Evolutionary conservation across 2,113 vertebrate species (phyloP).

Genomic region (Gorsachius goisagi): DNA sequence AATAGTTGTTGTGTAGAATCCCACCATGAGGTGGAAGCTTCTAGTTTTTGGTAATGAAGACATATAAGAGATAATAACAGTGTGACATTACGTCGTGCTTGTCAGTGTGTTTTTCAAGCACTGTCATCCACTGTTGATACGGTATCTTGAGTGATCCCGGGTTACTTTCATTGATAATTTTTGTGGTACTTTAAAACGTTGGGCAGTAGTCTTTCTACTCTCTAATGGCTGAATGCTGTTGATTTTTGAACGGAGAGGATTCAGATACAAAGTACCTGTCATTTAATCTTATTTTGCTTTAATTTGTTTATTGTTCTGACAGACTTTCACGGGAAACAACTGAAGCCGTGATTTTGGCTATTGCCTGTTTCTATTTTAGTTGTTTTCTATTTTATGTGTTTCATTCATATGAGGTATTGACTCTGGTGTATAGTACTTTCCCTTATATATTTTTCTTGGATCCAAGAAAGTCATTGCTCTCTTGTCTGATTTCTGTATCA

Average conservation of each 20-base stretch:
- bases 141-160: not conserved
- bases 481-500: not conserved
- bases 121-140: fast-evolving
- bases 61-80: not conserved
- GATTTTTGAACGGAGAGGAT: not conserved
- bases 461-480: not conserved
- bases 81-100: not conserved
- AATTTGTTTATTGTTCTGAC: not conserved
- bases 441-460: not conserved
- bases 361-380: not conserved
- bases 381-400: not conserved
- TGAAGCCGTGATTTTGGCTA: not conserved
- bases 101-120: not conserved
- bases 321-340: not conserved
- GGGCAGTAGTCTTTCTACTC: not conserved
- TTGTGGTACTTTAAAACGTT: not conserved
- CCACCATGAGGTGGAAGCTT: not conserved
- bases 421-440: not conserved
- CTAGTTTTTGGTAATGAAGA: not conserved
- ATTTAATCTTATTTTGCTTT: not conserved
- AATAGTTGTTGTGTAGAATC: not conserved
- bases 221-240: not conserved
- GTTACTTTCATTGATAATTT: not conserved
- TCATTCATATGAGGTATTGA: not conserved
- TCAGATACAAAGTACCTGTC: not conserved